Conservation (phyloP, 35 echinoderm and acorn worm genomes). For the Amphiura filiformis region DNA sequence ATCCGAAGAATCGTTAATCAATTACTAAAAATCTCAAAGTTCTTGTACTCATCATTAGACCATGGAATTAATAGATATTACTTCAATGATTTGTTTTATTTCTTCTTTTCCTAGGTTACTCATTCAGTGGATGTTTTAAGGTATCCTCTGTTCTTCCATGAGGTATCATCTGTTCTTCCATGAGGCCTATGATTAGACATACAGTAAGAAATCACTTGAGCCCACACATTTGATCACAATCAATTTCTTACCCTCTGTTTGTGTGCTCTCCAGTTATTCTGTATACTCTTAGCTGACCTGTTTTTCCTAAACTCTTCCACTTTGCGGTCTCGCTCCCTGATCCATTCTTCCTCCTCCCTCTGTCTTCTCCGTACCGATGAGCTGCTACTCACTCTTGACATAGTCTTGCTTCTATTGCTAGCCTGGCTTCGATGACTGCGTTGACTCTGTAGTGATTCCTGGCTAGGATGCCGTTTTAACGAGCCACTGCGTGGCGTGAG, state of each 20-base stretch:
- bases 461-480: conserved; percentile 51
- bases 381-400: not conserved
- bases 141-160: too few species aligned
- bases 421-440: conserved; percentile 13
- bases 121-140: too few species aligned
- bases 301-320: conserved; percentile 80
- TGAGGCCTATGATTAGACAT: too few species aligned
- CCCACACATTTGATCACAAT: too few species aligned
- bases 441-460: conserved; percentile 58
- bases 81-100: too few species aligned
- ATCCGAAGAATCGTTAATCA: too few species aligned
- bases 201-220: too few species aligned
- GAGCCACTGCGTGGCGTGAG: conserved; percentile 25
- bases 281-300: conserved; percentile 76
- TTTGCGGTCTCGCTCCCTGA: conserved; percentile 68
- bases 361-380: conserved; percentile 19
- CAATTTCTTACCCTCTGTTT: conserved; percentile 66
- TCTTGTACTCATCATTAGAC: too few species aligned
- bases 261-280: conserved; percentile 90
- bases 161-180: too few species aligned
- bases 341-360: conserved; percentile 70
- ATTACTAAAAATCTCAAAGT: too few species aligned
- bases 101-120: too few species aligned
- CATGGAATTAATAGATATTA: too few species aligned
- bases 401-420: conserved; percentile 23